phyloP scores from a whole-genome alignment of 2,888 invertebrate species.

The Melanotus villosus region DNA sequence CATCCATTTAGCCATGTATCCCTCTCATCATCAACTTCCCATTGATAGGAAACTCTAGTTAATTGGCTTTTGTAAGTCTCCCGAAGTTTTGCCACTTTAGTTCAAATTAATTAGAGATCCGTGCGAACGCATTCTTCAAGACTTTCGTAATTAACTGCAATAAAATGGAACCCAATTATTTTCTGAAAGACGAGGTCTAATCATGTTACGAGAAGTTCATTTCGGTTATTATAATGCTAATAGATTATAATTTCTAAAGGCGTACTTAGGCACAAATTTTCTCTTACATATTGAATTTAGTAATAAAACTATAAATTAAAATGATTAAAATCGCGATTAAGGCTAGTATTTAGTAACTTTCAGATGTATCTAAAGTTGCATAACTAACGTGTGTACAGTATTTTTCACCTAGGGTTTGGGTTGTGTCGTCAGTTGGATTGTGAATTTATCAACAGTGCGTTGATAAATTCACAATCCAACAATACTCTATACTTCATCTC shows the following conservation, averaged over 20 bases:
- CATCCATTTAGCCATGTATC: slow-evolving; percentile 4
- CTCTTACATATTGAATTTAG: not conserved
- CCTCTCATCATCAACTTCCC: slow-evolving; percentile 11
- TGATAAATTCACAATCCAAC: too few species aligned
- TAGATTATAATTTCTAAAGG: not conserved
- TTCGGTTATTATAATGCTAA: slow-evolving; percentile 2
- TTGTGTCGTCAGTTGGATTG: too few species aligned
- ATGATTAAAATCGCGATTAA: too few species aligned
- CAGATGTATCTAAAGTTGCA: too few species aligned
- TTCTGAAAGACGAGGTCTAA: slow-evolving; percentile 3
- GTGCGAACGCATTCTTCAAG: slow-evolving; percentile 6
- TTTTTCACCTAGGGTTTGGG: too few species aligned
- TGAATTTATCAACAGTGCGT: too few species aligned
- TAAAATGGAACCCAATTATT: slow-evolving; percentile 21
- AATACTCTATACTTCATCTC: too few species aligned
- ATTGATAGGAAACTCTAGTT: slow-evolving; percentile 19
- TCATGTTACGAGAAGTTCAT: slow-evolving; percentile 9
- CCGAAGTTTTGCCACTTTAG: slow-evolving; percentile 24
- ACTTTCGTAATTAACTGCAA: slow-evolving; percentile 18
- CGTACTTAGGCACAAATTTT: not conserved
- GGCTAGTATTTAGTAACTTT: too few species aligned
- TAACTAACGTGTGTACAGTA: too few species aligned
- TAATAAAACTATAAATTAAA: too few species aligned
- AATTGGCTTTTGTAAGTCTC: slow-evolving; percentile 23
- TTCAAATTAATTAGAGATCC: slow-evolving; percentile 28